These are phyloP conservation scores for Bos indicus DNA, from an alignment of 2,113 vertebrate species.

Conservation along the genomic window DNA sequence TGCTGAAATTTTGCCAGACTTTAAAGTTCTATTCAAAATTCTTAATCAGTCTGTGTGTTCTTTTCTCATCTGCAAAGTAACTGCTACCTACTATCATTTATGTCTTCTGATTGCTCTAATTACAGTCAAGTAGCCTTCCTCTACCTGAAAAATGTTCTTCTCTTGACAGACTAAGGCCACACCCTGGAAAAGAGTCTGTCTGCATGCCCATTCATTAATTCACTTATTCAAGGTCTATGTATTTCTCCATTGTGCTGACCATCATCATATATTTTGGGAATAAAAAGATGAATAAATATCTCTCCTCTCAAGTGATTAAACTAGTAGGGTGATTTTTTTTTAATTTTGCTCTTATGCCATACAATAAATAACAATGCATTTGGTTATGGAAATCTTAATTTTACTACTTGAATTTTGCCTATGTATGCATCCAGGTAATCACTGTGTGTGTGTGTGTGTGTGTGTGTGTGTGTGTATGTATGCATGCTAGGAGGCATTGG, in stretches of 20 bases:
- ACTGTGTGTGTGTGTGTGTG: background rate
- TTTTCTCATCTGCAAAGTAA: background rate
- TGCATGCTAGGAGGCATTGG: no score
- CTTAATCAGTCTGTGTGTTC: background rate
- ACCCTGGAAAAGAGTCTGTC: background rate
- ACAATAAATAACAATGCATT: background rate
- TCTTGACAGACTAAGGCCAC: background rate
- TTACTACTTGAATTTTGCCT: background rate
- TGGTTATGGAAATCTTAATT: background rate
- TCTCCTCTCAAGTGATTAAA: background rate
- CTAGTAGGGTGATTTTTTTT: background rate
- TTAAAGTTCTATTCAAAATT: background rate
- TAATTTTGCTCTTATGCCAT: background rate
- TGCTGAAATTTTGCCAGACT: constrained; percentile 2
- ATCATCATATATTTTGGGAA: background rate
- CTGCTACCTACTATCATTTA: background rate
- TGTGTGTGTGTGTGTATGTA: rapidly evolving
- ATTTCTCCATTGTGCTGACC: background rate
- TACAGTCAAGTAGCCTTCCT: background rate
- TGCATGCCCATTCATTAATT: background rate
- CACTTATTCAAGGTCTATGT: background rate
- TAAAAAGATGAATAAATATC: background rate
- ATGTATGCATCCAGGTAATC: background rate
- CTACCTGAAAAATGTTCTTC: background rate
- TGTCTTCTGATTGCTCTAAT: background rate